Conservation (phyloP, 2,888 invertebrate species). For the Papilio gigon region DNA sequence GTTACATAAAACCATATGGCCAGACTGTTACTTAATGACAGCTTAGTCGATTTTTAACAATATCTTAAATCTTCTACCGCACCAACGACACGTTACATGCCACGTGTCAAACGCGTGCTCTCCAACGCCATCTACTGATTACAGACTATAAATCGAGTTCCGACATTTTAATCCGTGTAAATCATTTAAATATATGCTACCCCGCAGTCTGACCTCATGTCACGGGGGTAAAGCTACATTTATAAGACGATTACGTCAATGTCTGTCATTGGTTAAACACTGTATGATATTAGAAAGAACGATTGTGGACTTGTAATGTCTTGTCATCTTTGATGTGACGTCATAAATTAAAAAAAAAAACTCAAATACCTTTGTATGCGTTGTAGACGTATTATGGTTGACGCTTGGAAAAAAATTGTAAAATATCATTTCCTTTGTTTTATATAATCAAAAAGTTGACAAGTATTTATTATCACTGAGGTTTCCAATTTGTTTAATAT, state of each 20-base stretch:
- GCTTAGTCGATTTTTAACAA: conserved; percentile 11
- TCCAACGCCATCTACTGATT: conserved; percentile 22
- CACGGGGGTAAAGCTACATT: background rate
- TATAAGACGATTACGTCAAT: background rate
- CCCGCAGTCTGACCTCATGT: background rate
- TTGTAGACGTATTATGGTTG: background rate
- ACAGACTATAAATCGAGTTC: conserved; percentile 33
- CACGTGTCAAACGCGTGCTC: conserved; percentile 37
- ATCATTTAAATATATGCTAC: conserved; percentile 34
- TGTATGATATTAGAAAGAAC: background rate
- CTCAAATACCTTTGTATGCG: background rate
- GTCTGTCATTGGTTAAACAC: background rate
- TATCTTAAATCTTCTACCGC: conserved; percentile 9
- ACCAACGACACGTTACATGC: background rate
- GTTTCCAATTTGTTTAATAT: background rate
- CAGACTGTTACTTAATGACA: background rate
- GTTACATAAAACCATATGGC: background rate
- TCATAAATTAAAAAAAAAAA: background rate
- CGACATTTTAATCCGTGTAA: conserved; percentile 32
- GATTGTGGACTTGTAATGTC: background rate
- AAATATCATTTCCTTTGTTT: background rate
- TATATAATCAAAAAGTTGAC: background rate
- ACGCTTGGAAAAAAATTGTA: background rate
- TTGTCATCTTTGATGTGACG: background rate
- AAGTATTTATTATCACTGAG: background rate